Evolutionary conservation across 2,113 vertebrate genomes (phyloP).

Genomic region (Morphnarchus princeps): DNA sequence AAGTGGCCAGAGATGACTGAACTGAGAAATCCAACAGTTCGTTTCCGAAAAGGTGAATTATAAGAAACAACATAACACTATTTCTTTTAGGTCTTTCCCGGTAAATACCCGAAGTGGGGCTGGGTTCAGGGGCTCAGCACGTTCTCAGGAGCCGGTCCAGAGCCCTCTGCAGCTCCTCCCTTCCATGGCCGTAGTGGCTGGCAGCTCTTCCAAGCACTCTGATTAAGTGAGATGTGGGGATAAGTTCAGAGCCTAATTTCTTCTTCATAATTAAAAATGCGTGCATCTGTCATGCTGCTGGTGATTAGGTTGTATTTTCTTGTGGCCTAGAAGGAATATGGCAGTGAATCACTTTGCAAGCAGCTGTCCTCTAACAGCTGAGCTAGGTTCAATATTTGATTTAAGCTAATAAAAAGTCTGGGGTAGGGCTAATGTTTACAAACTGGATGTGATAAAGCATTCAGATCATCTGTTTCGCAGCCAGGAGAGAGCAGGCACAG

Average conservation of each 20-base stretch:
- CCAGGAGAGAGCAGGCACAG: not conserved
- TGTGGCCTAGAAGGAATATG: slow-evolving; percentile 38
- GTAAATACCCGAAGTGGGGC: fast-evolving
- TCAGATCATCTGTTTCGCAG: not conserved
- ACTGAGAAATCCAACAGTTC: not conserved
- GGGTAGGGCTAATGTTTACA: slow-evolving; percentile 39
- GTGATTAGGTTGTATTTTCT: slow-evolving; percentile 59
- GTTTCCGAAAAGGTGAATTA: not conserved
- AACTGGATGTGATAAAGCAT: slow-evolving; percentile 42
- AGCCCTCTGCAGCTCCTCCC: not conserved
- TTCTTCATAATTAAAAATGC: slow-evolving; percentile 54
- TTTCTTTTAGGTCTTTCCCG: not conserved
- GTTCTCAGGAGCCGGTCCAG: not conserved
- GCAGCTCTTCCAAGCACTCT: slow-evolving; percentile 1
- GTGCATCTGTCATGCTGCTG: slow-evolving; percentile 37
- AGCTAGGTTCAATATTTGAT: slow-evolving; percentile 59
- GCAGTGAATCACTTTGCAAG: slow-evolving; percentile 46
- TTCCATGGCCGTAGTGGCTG: not conserved
- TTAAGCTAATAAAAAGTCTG: slow-evolving; percentile 52
- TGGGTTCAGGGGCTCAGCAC: not conserved
- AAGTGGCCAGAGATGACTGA: not conserved
- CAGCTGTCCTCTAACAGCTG: slow-evolving; percentile 57
- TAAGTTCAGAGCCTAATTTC: slow-evolving; percentile 55
- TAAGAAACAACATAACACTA: fast-evolving
- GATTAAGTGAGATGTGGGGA: slow-evolving; percentile 21